phyloP scores from a whole-genome alignment of 1,140 invertebrate genomes.

The Leguminivora glycinivorella region DNA sequence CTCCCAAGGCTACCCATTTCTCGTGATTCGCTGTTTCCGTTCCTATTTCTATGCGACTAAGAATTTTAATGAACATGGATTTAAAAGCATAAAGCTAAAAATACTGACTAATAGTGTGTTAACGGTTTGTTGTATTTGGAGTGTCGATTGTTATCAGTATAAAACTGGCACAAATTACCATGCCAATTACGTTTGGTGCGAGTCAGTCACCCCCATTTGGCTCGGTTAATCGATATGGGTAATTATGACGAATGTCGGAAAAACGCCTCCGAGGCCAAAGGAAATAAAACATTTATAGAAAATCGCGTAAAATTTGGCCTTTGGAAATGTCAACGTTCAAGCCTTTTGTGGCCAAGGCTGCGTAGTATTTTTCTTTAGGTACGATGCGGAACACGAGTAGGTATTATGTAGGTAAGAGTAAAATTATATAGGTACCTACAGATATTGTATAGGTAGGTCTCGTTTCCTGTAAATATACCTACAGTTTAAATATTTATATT shows the following conservation, averaged over 20 bases:
- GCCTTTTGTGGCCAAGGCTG: background rate
- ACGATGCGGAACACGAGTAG: background rate
- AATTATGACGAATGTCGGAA: conserved; percentile 28
- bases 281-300: conserved; percentile 17
- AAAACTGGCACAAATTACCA: conserved; percentile 33
- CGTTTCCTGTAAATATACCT: no score
- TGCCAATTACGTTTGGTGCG: conserved; percentile 30
- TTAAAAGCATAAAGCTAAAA: background rate
- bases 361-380: conserved; percentile 1
- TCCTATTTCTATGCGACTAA: background rate
- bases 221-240: background rate
- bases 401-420: no score
- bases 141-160: conserved; percentile 38
- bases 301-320: conserved; percentile 25
- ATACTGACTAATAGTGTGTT: conserved; percentile 3
- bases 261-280: background rate
- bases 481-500: no score
- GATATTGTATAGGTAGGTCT: no score
- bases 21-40: background rate
- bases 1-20: conserved; percentile 6
- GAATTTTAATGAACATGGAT: background rate
- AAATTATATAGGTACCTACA: no score
- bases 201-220: conserved; percentile 41
- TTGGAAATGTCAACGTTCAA: conserved; percentile 18
- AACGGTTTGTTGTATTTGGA: conserved; percentile 3